Evolutionary conservation across 2,797 vertebrate species (phyloP), one percentile per base, ranked within the genome.

Genomic region (Onychomys arenicola): DNA sequence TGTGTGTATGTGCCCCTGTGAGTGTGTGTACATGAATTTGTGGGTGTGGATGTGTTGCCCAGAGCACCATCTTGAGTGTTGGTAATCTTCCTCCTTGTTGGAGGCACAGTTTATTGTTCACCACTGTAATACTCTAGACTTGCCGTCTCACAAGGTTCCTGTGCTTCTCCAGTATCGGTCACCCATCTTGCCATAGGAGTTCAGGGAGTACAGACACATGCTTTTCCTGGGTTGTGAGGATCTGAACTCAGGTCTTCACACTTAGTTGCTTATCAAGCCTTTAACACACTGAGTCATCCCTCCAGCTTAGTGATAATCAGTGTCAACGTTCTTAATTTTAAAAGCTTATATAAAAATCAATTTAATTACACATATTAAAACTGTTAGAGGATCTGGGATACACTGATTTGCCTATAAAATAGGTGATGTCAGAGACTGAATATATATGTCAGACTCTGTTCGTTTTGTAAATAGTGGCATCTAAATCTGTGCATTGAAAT

Each of bases 31-130:
- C 3, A 34, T 8, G 6, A 5, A n/a, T n/a, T 12, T 12, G 9
- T 23, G 63, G 4, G 43, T 46, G 19, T 34, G 40, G 1, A 8
- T 49, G 34, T 34, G 29, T 17, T 67, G 2, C 0, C 0, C 43
- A 49, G 32, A 49, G 17, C 5, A 14, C 9, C 14, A 4, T 17
- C 8, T 29, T 16, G 37, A 37, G 13, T 40, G 13, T 29, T 83
- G 14, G 6, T 52, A 37, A 61, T 3, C n/a, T 82, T 40, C 37
- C 3, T 27, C 57, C 2, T 40, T 61, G n/a, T 61, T 57, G 12
- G 23, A 37, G 52, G 2, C 52, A 57, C 6, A 12, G 6, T 27
- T 37, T 59, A 27, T 14, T 37, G 11, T 37, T 59, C 55, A 40
- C 55, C 52, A 13, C 34, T 25, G 1, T 12, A 52, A 13, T 25